Conservation (phyloP, 2,113 vertebrate species). For the Sardina pilchardus region DNA sequence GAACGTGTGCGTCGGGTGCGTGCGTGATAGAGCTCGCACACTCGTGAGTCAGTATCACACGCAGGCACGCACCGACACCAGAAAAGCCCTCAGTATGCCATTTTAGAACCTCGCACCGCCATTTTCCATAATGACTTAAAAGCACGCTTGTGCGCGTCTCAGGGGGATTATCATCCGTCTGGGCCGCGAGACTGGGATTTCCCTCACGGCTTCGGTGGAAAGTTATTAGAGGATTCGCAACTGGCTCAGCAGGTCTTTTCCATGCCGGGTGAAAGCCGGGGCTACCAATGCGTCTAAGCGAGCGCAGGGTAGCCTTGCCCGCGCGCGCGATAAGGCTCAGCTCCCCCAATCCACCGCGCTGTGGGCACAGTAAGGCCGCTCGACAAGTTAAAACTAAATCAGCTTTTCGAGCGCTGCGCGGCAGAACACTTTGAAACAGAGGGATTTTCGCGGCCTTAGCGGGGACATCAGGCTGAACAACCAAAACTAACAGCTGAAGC, state of each 20-base stretch:
- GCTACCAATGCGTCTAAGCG: neutral
- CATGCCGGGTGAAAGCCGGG: slow-evolving; percentile 3
- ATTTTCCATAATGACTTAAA: slow-evolving; percentile 22
- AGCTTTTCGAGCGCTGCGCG: neutral
- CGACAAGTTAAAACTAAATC: slow-evolving; percentile 1
- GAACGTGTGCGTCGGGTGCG: slow-evolving; percentile 6
- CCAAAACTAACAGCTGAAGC: neutral
- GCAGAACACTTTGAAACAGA: neutral
- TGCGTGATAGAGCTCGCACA: neutral
- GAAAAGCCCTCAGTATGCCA: slow-evolving; percentile 13
- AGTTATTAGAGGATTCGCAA: slow-evolving; percentile 15
- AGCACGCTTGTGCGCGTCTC: slow-evolving; percentile 9
- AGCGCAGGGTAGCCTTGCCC: neutral
- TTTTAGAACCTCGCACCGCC: slow-evolving; percentile 5
- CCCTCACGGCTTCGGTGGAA: slow-evolving; percentile 9
- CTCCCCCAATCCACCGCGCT: neutral
- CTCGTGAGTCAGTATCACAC: slow-evolving; percentile 12
- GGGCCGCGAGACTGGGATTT: slow-evolving; percentile 5
- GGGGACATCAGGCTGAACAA: neutral
- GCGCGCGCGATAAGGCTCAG: neutral
- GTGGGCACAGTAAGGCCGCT: neutral
- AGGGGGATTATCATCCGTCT: slow-evolving; percentile 17
- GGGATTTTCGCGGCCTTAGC: neutral
- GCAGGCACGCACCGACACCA: slow-evolving; percentile 5
- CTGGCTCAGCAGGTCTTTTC: slow-evolving; percentile 18